Evolutionary conservation across 1,140 invertebrate genomes (phyloP), one percentile per base, ranked within the genome.

Genomic region (Mylabris phalerata): DNA sequence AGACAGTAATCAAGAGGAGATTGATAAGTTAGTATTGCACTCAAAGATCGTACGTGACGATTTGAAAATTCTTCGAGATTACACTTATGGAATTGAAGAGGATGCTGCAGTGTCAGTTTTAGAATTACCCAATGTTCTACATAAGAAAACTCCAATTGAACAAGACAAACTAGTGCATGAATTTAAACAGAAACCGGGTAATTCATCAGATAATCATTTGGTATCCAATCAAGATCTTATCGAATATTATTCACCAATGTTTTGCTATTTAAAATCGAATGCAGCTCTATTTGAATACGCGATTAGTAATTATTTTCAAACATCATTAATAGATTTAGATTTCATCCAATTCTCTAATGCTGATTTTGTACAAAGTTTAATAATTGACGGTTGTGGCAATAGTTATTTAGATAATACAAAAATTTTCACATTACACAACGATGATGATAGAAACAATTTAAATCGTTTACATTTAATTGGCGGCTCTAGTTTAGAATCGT

Each of bases 341-440:
- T 83, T 77, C 64, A 71, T 69, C 0, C 77, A 78, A 48, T 80
- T 84, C 72, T 82, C 81, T 7, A 84, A 84, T 73, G 71, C 84
- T 5, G 86, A 88, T 72, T 87, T 88, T 72, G 72, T 75, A 42
- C 80, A 81, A 51, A 86, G 84, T 69, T 63, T 84, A 1, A 68
- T 89, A 13, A 74, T 87, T 5, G 86, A 89, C 74, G 87, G 83
- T 3, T 82, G 80, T 64, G 82, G 84, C 10, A 62, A 77, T 9
- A 73, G 84, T 67, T 80, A 82, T 56, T 75, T 75, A 13, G 73
- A 82, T 67, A 74, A 78, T 2, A 65, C 68, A 11, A 59, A 73
- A 19, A 74, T 78, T 4, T 86, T 84, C 61, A 76, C 82, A 19
- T 61, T 88, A 11, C 70, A 82, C 60, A 72, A 79, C 39, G 73